phyloP scores from a whole-genome alignment of 2,888 invertebrate species.

The Sesia bembeciformis region DNA sequence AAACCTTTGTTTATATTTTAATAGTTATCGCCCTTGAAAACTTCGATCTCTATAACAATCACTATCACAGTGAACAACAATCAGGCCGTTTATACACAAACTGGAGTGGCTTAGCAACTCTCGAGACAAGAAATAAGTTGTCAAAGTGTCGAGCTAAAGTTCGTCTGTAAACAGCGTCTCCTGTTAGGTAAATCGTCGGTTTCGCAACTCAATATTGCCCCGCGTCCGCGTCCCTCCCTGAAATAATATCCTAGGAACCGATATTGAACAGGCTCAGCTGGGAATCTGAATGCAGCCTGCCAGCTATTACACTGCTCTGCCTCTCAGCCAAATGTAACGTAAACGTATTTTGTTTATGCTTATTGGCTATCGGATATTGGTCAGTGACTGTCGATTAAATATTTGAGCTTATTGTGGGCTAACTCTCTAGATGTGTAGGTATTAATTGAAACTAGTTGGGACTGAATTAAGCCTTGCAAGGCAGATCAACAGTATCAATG shows the following conservation, averaged over 20 bases:
- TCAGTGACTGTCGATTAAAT: constrained; percentile 21
- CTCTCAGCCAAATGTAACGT: constrained; percentile 47
- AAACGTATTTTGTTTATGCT: constrained; percentile 52
- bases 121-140: constrained; percentile 70
- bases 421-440: background rate
- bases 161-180: constrained; percentile 60
- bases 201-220: constrained; percentile 67
- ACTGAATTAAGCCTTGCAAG: too few relatives aligned
- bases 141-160: constrained; percentile 69
- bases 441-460: too few relatives aligned
- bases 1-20: background rate
- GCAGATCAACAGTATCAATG: too few relatives aligned
- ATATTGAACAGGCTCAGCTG: constrained; percentile 56
- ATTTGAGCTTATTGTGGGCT: constrained; percentile 8
- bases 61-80: constrained; percentile 38
- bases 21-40: constrained; percentile 12
- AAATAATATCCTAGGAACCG: constrained; percentile 61
- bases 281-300: constrained; percentile 48
- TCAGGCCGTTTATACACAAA: constrained; percentile 54
- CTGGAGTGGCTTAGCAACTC: constrained; percentile 58
- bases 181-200: constrained; percentile 68
- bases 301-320: constrained; percentile 37
- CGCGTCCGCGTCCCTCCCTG: constrained; percentile 44
- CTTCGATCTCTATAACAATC: constrained; percentile 19
- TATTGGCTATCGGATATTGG: background rate